A percentile compares a stretch with the other conserved stretches of the same genome.
These are phyloP conservation scores for Nomada ferruginata DNA, from an alignment of 2,888 invertebrate species.

Conservation along the genomic window DNA sequence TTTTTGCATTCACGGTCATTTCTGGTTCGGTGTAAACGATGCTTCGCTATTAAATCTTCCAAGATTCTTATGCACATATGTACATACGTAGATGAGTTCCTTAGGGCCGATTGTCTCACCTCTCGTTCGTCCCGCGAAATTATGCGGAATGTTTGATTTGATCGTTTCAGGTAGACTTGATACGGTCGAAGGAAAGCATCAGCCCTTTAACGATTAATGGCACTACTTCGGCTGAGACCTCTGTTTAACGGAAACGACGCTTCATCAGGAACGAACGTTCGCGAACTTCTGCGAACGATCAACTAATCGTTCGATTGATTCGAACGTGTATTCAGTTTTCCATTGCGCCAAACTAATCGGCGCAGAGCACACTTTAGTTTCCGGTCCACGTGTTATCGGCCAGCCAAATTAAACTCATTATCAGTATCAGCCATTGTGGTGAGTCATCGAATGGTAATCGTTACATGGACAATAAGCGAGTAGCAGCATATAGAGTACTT, in stretches of 20 bases:
- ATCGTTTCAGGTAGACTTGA: constrained; percentile 80
- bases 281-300: constrained; percentile 3
- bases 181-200: constrained; percentile 81
- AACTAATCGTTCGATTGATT: not conserved
- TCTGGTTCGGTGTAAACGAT: not conserved
- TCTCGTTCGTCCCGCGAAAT: not conserved
- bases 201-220: constrained; percentile 80
- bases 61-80: not conserved
- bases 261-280: constrained; percentile 21
- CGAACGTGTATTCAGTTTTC: not conserved
- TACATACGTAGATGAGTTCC: constrained; percentile 5
- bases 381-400: not conserved
- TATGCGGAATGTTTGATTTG: constrained; percentile 21
- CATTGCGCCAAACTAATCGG: not conserved
- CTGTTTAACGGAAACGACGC: constrained; percentile 74
- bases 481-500: not conserved
- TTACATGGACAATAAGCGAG: not conserved
- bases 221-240: constrained; percentile 81
- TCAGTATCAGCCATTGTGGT: not conserved
- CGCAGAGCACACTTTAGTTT: not conserved
- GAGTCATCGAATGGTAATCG: not conserved
- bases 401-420: not conserved
- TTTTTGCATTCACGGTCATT: not conserved
- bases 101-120: not conserved
- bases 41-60: not conserved